These are phyloP conservation scores for Sminthurides bifidus DNA, from an alignment of 1,140 invertebrate species.

Conservation along the genomic window DNA sequence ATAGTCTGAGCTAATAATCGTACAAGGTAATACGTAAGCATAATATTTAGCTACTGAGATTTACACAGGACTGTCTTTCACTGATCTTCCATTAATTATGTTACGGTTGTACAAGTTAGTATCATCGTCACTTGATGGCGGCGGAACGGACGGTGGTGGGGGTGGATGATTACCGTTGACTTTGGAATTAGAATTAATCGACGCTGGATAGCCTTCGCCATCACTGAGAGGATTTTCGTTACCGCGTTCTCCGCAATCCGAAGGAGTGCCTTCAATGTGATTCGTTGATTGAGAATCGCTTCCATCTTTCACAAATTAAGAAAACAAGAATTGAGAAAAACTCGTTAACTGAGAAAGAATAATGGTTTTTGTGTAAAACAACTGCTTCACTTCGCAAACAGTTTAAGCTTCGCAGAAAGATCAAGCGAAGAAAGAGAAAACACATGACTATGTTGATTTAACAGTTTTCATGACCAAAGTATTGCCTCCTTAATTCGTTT, in stretches of 20 bases:
- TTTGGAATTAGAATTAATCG: slow-evolving; percentile 19
- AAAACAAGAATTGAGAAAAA: slow-evolving; percentile 26
- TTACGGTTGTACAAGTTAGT: background rate
- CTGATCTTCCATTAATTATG: slow-evolving; percentile 22
- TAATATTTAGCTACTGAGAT: background rate
- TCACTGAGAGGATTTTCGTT: slow-evolving; percentile 24
- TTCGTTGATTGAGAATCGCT: slow-evolving; percentile 29
- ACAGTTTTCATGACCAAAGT: slow-evolving; percentile 19
- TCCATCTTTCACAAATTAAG: slow-evolving; percentile 10
- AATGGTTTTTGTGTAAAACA: background rate
- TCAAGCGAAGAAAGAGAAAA: slow-evolving; percentile 7
- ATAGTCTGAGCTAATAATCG: too few species aligned
- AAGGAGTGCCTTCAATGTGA: slow-evolving; percentile 22
- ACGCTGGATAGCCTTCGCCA: slow-evolving; percentile 13
- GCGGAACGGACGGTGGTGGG: slow-evolving; percentile 29
- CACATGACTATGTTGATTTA: slow-evolving; percentile 4
- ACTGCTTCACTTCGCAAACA: background rate
- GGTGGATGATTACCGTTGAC: slow-evolving; percentile 26
- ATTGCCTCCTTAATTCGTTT: slow-evolving; percentile 10
- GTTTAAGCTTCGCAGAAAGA: too few species aligned
- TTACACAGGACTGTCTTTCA: slow-evolving; percentile 32
- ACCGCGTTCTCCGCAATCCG: slow-evolving; percentile 20
- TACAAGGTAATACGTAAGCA: background rate
- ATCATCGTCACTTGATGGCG: slow-evolving; percentile 28
- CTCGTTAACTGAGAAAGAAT: slow-evolving; percentile 12